These are phyloP conservation scores for Sebastes miniatus DNA, from an alignment of 2,797 vertebrate genomes.

Conservation along the genomic window DNA sequence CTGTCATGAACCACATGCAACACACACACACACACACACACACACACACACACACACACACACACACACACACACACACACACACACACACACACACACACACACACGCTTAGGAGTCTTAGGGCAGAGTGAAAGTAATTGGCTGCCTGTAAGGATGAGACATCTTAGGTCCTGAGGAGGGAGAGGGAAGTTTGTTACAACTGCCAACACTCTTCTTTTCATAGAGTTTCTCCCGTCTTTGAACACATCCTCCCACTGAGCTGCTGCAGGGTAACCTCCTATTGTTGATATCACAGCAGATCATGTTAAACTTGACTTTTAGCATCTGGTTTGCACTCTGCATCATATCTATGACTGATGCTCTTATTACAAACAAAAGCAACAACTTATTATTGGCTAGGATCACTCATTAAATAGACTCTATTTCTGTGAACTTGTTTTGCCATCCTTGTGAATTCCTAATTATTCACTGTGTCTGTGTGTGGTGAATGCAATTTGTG, in stretches of 20 bases:
- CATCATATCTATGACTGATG: too few relatives aligned
- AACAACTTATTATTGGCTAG: not conserved
- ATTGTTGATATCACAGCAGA: not conserved
- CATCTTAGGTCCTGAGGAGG: not conserved
- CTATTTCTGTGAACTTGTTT: too few relatives aligned
- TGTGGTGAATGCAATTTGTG: not conserved
- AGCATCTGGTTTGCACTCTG: not conserved
- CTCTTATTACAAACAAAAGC: not conserved
- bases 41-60: too few relatives aligned
- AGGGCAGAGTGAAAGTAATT: not conserved
- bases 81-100: not conserved
- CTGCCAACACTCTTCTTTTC: not conserved
- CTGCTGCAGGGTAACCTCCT: not conserved
- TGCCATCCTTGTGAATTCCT: too few relatives aligned
- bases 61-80: not conserved
- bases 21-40: not conserved
- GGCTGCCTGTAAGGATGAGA: not conserved
- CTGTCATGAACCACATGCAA: conserved; percentile 3
- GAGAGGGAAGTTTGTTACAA: not conserved
- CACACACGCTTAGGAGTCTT: not conserved
- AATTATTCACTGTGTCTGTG: not conserved
- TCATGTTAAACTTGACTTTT: not conserved
- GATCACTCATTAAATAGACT: not conserved
- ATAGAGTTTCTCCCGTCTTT: not conserved
- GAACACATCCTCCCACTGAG: not conserved